phyloP scores from a whole-genome alignment of 1,140 invertebrate species.

The Melitaea cinxia region DNA sequence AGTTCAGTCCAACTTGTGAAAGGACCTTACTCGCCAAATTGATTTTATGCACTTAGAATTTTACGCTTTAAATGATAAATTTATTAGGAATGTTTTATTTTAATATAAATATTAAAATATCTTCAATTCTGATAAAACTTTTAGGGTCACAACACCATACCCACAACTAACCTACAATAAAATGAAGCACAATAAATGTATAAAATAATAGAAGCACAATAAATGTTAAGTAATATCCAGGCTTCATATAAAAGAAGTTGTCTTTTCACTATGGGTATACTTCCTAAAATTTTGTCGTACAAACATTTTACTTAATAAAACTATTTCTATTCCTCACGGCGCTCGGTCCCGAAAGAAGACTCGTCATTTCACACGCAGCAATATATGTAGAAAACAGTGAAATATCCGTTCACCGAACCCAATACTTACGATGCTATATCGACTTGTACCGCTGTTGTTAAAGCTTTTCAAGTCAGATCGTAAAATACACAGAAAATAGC shows the following conservation, averaged over 20 bases:
- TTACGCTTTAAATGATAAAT: too few relatives aligned
- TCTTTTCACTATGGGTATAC: neutral
- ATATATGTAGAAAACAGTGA: slow-evolving; percentile 30
- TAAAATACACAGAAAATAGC: neutral
- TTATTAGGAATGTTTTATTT: too few relatives aligned
- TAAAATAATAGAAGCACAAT: too few relatives aligned
- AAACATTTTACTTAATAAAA: slow-evolving; percentile 32
- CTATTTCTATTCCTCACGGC: slow-evolving; percentile 29
- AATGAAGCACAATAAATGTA: too few relatives aligned
- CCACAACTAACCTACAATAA: too few relatives aligned
- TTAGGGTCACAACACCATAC: too few relatives aligned
- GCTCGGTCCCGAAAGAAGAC: slow-evolving; percentile 17
- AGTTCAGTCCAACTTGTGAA: too few relatives aligned
- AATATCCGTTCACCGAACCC: slow-evolving; percentile 38
- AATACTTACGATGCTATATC: slow-evolving; percentile 44
- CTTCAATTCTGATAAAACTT: too few relatives aligned
- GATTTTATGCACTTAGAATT: too few relatives aligned
- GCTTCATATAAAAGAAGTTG: neutral
- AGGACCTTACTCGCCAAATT: too few relatives aligned
- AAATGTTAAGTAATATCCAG: too few relatives aligned
- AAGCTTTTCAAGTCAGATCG: neutral
- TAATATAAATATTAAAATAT: too few relatives aligned
- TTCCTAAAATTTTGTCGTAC: slow-evolving; percentile 12
- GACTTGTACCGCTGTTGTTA: slow-evolving; percentile 31
- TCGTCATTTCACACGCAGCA: slow-evolving; percentile 22